Evolutionary conservation across 2,888 invertebrate species (phyloP), one percentile per base, ranked within the genome.

Genomic region (Coronaproctus castanopsis): DNA sequence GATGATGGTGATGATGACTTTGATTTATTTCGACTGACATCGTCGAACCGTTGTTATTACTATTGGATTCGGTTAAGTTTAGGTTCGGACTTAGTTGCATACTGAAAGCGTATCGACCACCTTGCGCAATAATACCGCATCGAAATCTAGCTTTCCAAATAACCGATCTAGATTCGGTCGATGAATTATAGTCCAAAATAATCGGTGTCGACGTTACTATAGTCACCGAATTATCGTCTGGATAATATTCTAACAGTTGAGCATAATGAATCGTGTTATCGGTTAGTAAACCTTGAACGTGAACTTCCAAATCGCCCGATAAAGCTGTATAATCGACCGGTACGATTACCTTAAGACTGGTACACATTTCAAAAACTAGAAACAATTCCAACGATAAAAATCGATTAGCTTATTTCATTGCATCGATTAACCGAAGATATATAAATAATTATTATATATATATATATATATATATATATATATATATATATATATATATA

Each of bases 271-370:
- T 54, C 14, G 62, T 54, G 2, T 63, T 57, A 57, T 62, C 57
- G 3, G 53, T 22, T 51, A 54, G 55, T 23, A 58, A 62, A 18
- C 59, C 57, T 20, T 62, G 60, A n/a, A 63, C 61, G 70, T 78
- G 78, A 65, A 87, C 78, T 70, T 81, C 81, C 62, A 87, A 78
- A 71, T 87, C 87, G 64, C 87, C 87, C 65, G 84, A 84, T 66
- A 87, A 74, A 24, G 87, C 87, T 62, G 82, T 81, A 70, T 87
- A 82, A 54, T 81, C 78, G 64, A 80, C 77, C n/a, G 87, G 85
- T 66, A 85, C 78, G 69, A 82, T 78, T 67, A 83, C 75, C 74
- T 36, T 36, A 5, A 36, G 36, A 36, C 36, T 36, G 36, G 5
- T 36, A 55, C 55, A 55, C 22, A 59, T 59, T 55, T 52, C 59